Base-by-base conservation (phyloP, 2,888 invertebrate species). In the Beris chalybata region DNA sequence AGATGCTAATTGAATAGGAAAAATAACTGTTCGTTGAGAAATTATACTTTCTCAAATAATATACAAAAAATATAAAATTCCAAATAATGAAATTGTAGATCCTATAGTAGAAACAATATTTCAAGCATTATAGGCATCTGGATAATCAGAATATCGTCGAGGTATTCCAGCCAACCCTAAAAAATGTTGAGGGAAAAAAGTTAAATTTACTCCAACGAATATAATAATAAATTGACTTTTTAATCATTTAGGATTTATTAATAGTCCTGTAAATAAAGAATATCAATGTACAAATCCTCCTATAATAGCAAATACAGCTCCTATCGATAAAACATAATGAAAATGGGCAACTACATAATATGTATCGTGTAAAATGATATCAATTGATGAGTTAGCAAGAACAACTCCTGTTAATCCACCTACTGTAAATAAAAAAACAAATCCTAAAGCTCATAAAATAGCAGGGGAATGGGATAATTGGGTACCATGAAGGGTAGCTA, bases 281-380 rank as follows among this genome's bases (percentile, higher is more conserved):
- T 85, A 90, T 85, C 90, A 91, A 71, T 88, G 85, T 76, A 87
- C 83, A 79, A 91, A 84, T 22, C 22, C 22, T 22, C 22, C 22
- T 22, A 22, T 22, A 22, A 22, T 22, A 22, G 22, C 22, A 22
- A 90, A 91, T 74, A 91, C 89, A 4, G 90, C 90, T 71, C 90
- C 91, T 82, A 91, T 90, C 3, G 89, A 90, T 75, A 91, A 73
- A 1, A 91, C 91, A 84, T 91, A 91, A 77, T 92, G 91, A 74
- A 92, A 92, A 79, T 92, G 91, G 4, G 89, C 90, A 44, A 91
- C 90, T 61, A 91, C 90, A 85, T 91, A 92, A 78, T 91, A 91
- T n/a, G 90, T 91, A 76, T 92, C 91, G 81, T 92, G 91, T 11
- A 91, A 70, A 68, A 87, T 83, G 80, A 90, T 87, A 84, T 92